Base-by-base conservation (phyloP, 2,888 invertebrate genomes). In the Chymomyza amoena region DNA sequence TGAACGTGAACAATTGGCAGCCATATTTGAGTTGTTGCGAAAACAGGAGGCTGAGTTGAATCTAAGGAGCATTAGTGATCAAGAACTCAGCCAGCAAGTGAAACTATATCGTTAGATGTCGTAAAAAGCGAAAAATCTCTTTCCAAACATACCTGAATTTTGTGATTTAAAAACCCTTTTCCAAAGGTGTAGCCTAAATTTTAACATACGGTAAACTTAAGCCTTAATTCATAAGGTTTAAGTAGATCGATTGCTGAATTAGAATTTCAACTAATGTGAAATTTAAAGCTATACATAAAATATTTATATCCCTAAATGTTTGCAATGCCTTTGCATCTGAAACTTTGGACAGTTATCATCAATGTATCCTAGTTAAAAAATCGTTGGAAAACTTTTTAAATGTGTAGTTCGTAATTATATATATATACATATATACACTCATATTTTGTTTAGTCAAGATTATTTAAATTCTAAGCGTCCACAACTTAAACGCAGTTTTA, bases 31-130 rank as follows among this genome's bases (percentile, higher is more conserved):
- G 32, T 83, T 92, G 6, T 77, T 92, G 9, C 91, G 92, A 65
- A 90, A 91, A 63, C 92, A 92, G 71, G 92, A 92, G 71, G 89
- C 92, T 13, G 92, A 92, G 72, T 84, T 92, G 16, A 91, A 92
- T 72, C 91, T 92, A 54, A 7, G 20, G 18, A 54, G 86, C 7
- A 81, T 83, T 0, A 83, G 90, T 67, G 92, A 92, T 67, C 78
- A 87, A 9, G 90, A 92, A 69, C 77, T 89, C n/a, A 81, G 88
- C 64, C 88, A 90, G 59, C 92, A 92, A 80, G 84, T 92, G 52
- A 89, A 87, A 61, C 77, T 92, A 28, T 92, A 92, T 77, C 90
- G 91, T 45, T 45, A 45, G 6, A 45, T 2, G 39, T 32, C 32
- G 7, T 6, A 7, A 9, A 5, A 32, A 32, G 32, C 32, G 32